phyloP scores from a whole-genome alignment of 2,113 vertebrate genomes.

The Pollimyrus isidori region DNA sequence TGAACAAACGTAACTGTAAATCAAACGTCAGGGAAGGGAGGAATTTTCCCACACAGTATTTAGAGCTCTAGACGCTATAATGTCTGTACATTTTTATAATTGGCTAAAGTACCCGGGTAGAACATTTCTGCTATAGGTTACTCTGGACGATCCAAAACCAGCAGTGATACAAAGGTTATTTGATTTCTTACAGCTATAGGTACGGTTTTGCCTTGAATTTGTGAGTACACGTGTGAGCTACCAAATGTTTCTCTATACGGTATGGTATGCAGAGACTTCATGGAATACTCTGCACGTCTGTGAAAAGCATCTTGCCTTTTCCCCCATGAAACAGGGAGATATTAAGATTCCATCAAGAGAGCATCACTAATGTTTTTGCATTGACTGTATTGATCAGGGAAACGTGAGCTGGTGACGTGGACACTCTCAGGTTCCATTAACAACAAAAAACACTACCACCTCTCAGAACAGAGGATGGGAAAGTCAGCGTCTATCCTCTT shows the following conservation, averaged over 20 bases:
- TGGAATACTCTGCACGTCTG: background rate
- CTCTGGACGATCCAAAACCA: background rate
- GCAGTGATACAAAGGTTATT: background rate
- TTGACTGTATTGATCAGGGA: constrained; percentile 4
- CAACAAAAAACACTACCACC: background rate
- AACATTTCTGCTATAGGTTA: background rate
- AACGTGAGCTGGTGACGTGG: background rate
- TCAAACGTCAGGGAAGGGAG: background rate
- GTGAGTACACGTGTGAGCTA: background rate
- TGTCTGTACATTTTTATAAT: background rate
- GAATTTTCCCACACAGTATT: background rate
- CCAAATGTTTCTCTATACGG: background rate
- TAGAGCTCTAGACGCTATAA: background rate
- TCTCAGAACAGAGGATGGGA: background rate
- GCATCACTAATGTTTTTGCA: background rate
- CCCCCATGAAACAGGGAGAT: background rate
- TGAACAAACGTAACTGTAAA: background rate
- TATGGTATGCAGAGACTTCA: background rate
- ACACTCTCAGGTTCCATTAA: background rate
- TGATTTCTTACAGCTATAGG: background rate
- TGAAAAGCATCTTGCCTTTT: background rate
- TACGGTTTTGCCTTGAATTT: background rate
- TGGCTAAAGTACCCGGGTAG: background rate
- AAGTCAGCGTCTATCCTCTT: background rate
- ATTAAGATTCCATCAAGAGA: background rate